Conservation (phyloP, 2,113 vertebrate species). For the Pluvialis apricaria region DNA sequence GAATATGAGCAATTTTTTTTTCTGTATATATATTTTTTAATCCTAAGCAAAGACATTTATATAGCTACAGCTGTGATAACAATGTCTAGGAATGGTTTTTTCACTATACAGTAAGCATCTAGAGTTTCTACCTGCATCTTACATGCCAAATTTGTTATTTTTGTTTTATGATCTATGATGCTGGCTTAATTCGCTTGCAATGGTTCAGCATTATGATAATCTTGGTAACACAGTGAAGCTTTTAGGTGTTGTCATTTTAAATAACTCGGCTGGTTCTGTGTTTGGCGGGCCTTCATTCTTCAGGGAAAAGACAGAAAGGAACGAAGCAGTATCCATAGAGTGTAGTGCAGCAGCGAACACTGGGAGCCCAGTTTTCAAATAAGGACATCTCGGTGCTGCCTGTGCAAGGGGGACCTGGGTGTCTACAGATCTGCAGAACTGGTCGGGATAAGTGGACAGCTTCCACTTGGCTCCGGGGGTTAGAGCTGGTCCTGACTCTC, state of each 20-base stretch:
- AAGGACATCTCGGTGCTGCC: neutral
- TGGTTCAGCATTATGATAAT: neutral
- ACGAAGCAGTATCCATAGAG: rapidly evolving
- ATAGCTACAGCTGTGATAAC: neutral
- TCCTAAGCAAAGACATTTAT: neutral
- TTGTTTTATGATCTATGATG: neutral
- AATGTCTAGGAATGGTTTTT: neutral
- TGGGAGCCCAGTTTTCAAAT: neutral
- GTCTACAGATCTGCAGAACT: neutral
- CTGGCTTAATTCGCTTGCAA: neutral
- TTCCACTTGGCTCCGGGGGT: neutral
- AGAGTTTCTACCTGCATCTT: neutral
- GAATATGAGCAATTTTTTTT: neutral
- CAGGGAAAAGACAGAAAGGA: neutral
- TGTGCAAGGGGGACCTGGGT: neutral
- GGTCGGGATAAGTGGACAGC: neutral
- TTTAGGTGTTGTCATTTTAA: neutral
- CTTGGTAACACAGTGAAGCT: neutral
- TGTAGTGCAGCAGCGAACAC: neutral
- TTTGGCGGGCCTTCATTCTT: neutral
- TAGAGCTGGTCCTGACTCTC: neutral
- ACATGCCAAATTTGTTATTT: neutral
- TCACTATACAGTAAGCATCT: neutral
- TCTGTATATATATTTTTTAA: neutral
- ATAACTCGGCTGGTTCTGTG: neutral